These are phyloP conservation scores for Eumeta japonica DNA, from an alignment of 1,140 invertebrate species.

Conservation along the genomic window DNA sequence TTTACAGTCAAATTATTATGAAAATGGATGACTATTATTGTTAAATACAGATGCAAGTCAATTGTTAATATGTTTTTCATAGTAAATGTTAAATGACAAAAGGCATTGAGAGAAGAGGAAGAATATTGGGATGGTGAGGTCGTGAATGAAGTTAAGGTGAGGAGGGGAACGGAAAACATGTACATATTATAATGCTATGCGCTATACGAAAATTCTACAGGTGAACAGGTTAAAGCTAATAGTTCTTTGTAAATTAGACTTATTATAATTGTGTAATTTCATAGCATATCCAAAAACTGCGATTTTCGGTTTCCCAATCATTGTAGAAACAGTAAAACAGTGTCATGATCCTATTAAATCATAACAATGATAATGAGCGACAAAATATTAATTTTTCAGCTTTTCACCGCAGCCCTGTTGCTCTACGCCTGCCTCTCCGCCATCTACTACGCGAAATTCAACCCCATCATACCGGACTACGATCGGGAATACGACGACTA, in stretches of 20 bases:
- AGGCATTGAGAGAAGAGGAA: too few species aligned
- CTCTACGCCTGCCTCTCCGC: slow-evolving; percentile 81
- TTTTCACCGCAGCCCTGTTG: slow-evolving; percentile 72
- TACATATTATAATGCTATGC: too few species aligned
- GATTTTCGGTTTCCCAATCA: too few species aligned
- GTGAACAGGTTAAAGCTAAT: too few species aligned
- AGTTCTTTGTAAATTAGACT: too few species aligned
- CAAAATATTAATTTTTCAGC: slow-evolving; percentile 56
- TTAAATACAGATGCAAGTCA: background rate
- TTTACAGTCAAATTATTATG: background rate
- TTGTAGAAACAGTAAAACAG: background rate
- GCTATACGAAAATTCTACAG: too few species aligned
- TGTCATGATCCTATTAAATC: background rate
- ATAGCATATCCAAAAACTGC: too few species aligned
- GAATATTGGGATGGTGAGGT: too few species aligned
- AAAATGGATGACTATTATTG: background rate
- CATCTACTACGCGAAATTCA: slow-evolving; percentile 82
- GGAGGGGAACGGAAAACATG: too few species aligned
- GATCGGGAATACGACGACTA: slow-evolving; percentile 70
- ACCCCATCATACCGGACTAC: slow-evolving; percentile 71
- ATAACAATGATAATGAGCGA: background rate
- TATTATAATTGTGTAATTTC: too few species aligned
- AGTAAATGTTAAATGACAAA: background rate
- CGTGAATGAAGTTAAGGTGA: background rate
- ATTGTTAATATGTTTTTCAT: background rate